A percentile compares a stretch with the other conserved stretches of the same genome.
These are phyloP conservation scores for Sinopyrophorus schimmeli DNA, from an alignment of 2,888 invertebrate species.

Conservation along the genomic window DNA sequence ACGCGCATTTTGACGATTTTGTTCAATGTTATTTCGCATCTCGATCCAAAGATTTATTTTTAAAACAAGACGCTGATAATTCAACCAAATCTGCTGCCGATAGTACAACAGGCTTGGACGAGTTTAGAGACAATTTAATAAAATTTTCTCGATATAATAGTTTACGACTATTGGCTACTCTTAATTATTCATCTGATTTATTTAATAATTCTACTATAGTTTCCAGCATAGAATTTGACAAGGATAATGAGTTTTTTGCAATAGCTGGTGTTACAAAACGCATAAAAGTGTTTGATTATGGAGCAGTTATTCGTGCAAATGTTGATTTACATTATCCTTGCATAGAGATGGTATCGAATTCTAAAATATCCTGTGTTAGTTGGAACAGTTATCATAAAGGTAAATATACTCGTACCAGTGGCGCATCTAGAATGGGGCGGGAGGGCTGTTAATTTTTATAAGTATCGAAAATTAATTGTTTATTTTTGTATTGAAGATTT, in stretches of 20 bases:
- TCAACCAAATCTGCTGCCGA: conserved; percentile 40
- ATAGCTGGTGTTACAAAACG: conserved; percentile 94
- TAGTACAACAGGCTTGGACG: conserved; percentile 63
- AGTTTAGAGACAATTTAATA: conserved; percentile 82
- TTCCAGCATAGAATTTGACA: conserved; percentile 93
- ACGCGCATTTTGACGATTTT: conserved; percentile 87
- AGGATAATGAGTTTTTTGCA: conserved; percentile 93
- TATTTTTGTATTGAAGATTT: too few species aligned
- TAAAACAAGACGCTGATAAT: conserved; percentile 56
- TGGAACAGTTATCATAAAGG: conserved; percentile 91
- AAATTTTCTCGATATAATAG: conserved; percentile 82
- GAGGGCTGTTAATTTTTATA: too few species aligned
- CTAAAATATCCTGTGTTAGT: conserved; percentile 92
- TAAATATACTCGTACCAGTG: too few species aligned
- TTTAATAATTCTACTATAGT: conserved; percentile 86
- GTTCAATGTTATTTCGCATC: conserved; percentile 84
- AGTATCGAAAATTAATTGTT: too few species aligned
- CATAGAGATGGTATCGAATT: conserved; percentile 87
- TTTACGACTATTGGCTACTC: conserved; percentile 79
- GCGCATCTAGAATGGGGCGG: too few species aligned
- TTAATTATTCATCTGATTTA: conserved; percentile 88
- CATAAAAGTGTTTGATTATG: conserved; percentile 92
- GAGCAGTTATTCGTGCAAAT: conserved; percentile 79
- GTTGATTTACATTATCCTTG: conserved; percentile 92
- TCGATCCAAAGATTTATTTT: conserved; percentile 72